Percentiles rank a stretch among this genome's conserved stretches.
phyloP scores from a whole-genome alignment of 2,113 vertebrate species.

The Lethenteron reissneri region DNA sequence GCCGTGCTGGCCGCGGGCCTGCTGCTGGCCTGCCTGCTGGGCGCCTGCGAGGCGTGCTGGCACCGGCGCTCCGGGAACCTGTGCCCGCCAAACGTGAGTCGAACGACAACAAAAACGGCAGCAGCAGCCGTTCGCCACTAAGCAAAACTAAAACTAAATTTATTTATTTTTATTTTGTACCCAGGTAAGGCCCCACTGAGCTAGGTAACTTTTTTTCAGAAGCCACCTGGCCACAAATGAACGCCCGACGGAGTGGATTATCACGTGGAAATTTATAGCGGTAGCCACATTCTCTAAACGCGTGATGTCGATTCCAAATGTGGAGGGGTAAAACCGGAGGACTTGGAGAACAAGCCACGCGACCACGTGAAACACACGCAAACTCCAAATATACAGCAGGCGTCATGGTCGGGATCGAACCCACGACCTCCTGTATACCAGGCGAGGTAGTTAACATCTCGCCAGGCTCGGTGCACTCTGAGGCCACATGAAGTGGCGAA shows the following conservation, averaged over 20 bases:
- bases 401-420: too few relatives aligned
- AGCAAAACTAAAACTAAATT: neutral
- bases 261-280: neutral
- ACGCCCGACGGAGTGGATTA: neutral
- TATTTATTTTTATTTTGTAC: neutral
- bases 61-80: conserved; percentile 33
- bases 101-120: neutral
- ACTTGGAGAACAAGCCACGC: too few relatives aligned
- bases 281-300: too few relatives aligned
- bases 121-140: neutral
- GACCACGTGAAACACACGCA: too few relatives aligned
- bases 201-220: neutral
- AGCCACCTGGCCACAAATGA: neutral
- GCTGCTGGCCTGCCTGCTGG: conserved; percentile 91
- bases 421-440: too few relatives aligned
- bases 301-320: too few relatives aligned
- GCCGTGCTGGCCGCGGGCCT: conserved; percentile 83
- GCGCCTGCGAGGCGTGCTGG: conserved; percentile 98
- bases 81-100: conserved; percentile 4
- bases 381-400: too few relatives aligned
- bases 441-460: too few relatives aligned
- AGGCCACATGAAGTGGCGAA: too few relatives aligned
- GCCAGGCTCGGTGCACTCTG: too few relatives aligned
- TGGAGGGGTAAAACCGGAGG: too few relatives aligned
- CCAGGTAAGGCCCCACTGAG: neutral